Conservation (phyloP, 2,113 vertebrate genomes). For the Heloderma charlesbogerti region DNA sequence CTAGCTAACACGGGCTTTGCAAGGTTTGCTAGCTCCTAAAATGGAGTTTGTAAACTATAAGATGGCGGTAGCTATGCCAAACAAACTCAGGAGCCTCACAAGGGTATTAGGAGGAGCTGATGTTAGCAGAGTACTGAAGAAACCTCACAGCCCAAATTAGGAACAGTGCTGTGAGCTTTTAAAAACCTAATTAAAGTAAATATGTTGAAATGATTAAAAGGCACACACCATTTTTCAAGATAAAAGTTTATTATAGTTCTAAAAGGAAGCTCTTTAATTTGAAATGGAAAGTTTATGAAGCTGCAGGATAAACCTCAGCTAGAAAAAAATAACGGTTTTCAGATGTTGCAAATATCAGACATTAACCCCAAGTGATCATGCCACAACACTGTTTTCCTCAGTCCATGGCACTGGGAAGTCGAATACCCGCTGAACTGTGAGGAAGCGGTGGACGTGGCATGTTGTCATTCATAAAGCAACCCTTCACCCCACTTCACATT, state of each 20-base stretch:
- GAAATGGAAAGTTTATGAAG: conserved; percentile 82
- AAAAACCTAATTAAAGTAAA: conserved; percentile 73
- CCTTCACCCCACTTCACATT: fast-evolving
- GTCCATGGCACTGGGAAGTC: conserved; percentile 40
- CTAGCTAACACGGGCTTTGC: not conserved
- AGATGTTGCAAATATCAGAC: conserved; percentile 78
- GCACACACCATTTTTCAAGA: conserved; percentile 78
- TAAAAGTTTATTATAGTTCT: conserved; percentile 82
- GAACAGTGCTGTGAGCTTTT: conserved; percentile 75
- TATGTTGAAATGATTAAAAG: conserved; percentile 81
- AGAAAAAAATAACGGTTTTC: conserved; percentile 79
- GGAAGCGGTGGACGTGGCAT: conserved; percentile 38
- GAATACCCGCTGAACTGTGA: conserved; percentile 68
- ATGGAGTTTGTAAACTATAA: not conserved
- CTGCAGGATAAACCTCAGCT: conserved; percentile 78
- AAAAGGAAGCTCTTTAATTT: conserved; percentile 81
- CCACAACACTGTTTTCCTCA: conserved; percentile 68
- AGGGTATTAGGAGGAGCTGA: conserved; percentile 53
- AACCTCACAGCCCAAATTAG: conserved; percentile 76
- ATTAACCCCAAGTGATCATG: conserved; percentile 72
- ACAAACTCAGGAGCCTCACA: conserved; percentile 17
- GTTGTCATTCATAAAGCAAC: not conserved
- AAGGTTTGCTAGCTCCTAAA: not conserved
- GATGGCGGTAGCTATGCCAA: not conserved
- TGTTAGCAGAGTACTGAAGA: conserved; percentile 57